phyloP scores from a whole-genome alignment of 2,113 vertebrate species.

The Gadus chalcogrammus region DNA sequence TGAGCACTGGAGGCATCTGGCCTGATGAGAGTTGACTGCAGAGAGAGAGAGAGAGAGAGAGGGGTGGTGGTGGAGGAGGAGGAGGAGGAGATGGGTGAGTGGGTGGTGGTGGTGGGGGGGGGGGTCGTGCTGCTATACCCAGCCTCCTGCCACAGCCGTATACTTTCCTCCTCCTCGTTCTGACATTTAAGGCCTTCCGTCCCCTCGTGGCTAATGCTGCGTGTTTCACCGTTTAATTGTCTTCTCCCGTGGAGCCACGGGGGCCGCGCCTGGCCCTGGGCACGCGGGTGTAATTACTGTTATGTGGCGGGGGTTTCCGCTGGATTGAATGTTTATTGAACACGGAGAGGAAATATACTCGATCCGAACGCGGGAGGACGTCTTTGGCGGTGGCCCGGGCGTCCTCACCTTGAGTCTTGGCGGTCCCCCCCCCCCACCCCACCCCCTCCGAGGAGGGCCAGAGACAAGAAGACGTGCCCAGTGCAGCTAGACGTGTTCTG shows the following conservation, averaged over 20 bases:
- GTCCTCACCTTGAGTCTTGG: no score
- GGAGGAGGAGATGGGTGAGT: no score
- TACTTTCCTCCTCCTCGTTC: constrained; percentile 48
- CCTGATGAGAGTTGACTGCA: constrained; percentile 73
- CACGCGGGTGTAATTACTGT: constrained; percentile 1
- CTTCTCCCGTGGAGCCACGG: constrained; percentile 17
- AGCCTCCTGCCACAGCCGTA: constrained; percentile 48
- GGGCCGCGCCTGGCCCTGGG: constrained; percentile 4
- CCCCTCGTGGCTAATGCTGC: constrained; percentile 20
- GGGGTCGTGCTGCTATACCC: constrained; percentile 60
- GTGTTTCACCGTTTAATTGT: constrained; percentile 6
- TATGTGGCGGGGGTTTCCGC: neutral
- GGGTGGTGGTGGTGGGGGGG: constrained; percentile 36
- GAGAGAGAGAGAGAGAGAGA: no score
- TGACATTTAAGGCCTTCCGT: constrained; percentile 54
- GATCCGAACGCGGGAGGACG: no score
- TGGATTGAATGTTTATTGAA: neutral
- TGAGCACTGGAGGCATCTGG: constrained; percentile 80
- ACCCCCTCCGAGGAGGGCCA: no score
- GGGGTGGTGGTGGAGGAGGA: no score
- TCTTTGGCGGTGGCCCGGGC: no score
- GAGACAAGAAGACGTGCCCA: no score
- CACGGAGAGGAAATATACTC: no score
- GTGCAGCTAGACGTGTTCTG: no score
- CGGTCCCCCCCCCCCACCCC: no score